Base-by-base conservation (phyloP, 2,888 invertebrate genomes). In the Nesidiocoris tenuis region DNA sequence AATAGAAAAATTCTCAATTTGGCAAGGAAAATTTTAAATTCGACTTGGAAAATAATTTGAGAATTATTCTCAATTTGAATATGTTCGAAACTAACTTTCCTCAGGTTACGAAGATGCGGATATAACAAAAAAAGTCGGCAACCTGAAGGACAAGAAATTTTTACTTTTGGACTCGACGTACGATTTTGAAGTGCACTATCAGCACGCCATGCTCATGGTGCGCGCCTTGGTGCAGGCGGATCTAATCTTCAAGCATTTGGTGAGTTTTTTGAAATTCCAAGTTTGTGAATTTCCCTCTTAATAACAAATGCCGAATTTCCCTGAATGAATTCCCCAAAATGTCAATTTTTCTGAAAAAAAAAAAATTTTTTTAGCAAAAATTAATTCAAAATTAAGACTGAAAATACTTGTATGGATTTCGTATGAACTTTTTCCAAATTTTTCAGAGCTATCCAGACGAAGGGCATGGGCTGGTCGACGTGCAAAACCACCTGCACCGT, bases 201-300 rank as follows among this genome's bases (percentile, higher is more conserved):
- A 92, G 82, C 95, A 97, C 83, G 90, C 94, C 24, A 88, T 95
- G 80, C 89, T 93, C 83, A 86, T 96, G 63, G 91, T 94, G 16
- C 88, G 90, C 78, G 90, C 94, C n/a, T 86, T 96, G 70, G 89
- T 93, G n/a, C 88, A 90, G 77, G 90, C 90, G 78, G 90, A 90
- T 77, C 91, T 96, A 3, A 87, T 93, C 72, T 96, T 94, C 84
- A 88, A 92, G 77, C 90, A 94, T 82, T 90, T 94, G 89, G 95
- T 94, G 83, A 61, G 72, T 57, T 83, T 83, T 81, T 7, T 7
- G 19, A 39, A 57, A 1, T n/a, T n/a, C n/a, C n/a, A n/a, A n/a
- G n/a, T n/a, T n/a, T 55, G 9, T 55, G 3, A 12, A 59, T 5
- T 59, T 19, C 57, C 56, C 16, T 66, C 1, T 16, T 66, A n/a